Evolutionary conservation across 2,888 invertebrate species (phyloP), one percentile per base, ranked within the genome.

Genomic region (Nineta flava): DNA sequence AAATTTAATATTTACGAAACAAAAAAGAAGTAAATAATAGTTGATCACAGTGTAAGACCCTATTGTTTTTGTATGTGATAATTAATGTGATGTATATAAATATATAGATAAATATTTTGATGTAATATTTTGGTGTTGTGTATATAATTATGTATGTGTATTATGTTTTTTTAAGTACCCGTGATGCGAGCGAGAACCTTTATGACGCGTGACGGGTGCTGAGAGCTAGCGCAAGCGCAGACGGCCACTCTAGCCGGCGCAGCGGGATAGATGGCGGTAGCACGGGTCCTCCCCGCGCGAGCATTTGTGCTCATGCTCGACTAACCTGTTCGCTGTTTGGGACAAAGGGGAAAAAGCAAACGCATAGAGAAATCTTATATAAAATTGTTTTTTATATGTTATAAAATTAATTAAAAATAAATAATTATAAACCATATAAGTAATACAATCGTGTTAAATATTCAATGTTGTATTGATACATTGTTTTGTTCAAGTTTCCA

Each of bases 261-360:
- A 61, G 65, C 48, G 70, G 65, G 65, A 70, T 61, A 60, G 67
- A 62, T 61, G 57, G 61, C 63, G 41, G 62, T 64, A 47, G 65
- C 64, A 58, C 57, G 62, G 50, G 56, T 65, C 51, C 59, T 63
- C 53, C 65, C 61, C 59, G 68, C 60, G 69, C 72, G 68, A 65
- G 65, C 68, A 66, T 62, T 66, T 66, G 62, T 66, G 64, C 48
- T 46, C 38, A 34, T 34, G 34, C 62, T 67, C 63, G 65, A 66
- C 67, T 65, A 67, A 66, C 66, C 65, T 68, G 66, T 68, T 67
- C 64, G 67, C 68, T 68, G 67, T 67, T 67, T 65, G 65, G 67
- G 67, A 68, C 65, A 68, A 67, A 66, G 62, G 63, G 64, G 63
- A 65, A 63, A 62, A 65, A 65, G 64, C 57, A 57, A 53, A 57